Conservation (phyloP, 2,888 invertebrate genomes). For the Gari tellinella region DNA sequence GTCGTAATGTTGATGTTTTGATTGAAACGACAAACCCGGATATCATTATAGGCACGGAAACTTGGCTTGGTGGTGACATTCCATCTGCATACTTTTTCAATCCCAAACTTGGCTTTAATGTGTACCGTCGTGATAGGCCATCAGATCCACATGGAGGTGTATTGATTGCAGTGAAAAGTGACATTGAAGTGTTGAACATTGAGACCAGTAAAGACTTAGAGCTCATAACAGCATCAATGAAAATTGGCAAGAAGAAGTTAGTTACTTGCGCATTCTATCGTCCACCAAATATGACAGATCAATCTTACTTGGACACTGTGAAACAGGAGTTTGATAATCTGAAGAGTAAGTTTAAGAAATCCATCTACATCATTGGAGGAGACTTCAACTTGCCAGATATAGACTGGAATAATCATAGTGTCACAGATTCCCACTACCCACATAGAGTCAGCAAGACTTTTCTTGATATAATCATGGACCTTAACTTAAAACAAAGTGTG, state of each 20-base stretch:
- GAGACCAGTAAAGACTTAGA: neutral
- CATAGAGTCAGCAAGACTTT: constrained; percentile 1
- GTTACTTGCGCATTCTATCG: neutral
- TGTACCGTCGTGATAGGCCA: no score
- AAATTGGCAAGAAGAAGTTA: constrained; percentile 1
- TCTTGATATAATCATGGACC: neutral
- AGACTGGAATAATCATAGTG: constrained; percentile 1
- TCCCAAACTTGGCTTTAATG: no score
- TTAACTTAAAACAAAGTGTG: no score
- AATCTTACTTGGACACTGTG: constrained; percentile 1
- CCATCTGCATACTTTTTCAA: no score
- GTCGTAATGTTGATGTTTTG: no score
- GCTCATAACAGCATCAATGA: neutral
- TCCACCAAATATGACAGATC: constrained; percentile 11
- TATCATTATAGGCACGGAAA: no score
- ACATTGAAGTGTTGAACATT: constrained; percentile 3
- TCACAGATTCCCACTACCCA: neutral
- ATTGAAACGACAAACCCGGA: no score
- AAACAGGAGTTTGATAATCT: neutral
- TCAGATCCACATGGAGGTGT: neutral
- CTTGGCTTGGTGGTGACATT: no score
- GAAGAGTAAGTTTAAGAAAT: constrained; percentile 3
- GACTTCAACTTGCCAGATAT: constrained; percentile 19
- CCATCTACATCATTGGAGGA: constrained; percentile 4
- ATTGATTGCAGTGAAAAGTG: constrained; percentile 7